These are phyloP conservation scores for Podiceps cristatus DNA, from an alignment of 2,113 vertebrate species.

Conservation along the genomic window DNA sequence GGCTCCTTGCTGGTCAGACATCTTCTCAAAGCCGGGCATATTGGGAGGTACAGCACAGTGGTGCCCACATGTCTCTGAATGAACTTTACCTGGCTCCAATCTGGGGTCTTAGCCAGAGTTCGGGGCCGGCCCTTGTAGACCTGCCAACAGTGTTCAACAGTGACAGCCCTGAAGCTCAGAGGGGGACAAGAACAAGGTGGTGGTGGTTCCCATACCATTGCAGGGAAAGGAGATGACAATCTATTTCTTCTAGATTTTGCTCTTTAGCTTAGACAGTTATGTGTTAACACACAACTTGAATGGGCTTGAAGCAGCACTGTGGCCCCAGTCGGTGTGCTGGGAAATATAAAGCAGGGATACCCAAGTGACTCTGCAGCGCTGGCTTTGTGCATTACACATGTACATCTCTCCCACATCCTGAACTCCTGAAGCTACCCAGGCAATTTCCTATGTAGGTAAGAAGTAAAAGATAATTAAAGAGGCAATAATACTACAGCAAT, in stretches of 20 bases:
- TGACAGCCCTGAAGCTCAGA: neutral
- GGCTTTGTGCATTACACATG: neutral
- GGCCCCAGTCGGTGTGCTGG: neutral
- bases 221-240: neutral
- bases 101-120: neutral
- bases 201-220: neutral
- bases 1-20: neutral
- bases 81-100: neutral
- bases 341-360: neutral
- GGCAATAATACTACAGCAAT: neutral
- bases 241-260: neutral
- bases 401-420: neutral
- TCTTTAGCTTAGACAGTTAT: neutral
- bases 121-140: neutral
- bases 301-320: neutral
- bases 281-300: neutral
- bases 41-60: neutral
- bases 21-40: neutral
- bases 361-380: neutral
- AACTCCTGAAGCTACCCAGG: neutral
- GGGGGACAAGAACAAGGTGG: neutral
- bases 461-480: neutral
- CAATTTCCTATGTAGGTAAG: neutral
- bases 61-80: neutral
- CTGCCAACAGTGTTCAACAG: neutral